phyloP scores from a whole-genome alignment of 2,797 vertebrate species.

The Pangasius mekongensis region DNA sequence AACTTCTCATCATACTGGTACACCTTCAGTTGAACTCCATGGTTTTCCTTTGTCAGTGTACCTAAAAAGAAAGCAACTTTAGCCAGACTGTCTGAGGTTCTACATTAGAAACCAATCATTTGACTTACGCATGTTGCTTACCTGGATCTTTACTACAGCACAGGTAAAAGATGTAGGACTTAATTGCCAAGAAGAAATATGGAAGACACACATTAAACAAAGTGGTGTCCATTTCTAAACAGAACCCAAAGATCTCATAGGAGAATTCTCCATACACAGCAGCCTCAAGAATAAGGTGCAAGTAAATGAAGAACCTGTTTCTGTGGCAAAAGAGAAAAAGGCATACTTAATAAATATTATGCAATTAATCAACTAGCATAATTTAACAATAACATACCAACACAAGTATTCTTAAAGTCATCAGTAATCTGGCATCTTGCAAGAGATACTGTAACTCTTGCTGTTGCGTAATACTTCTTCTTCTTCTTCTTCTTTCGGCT shows the following conservation, averaged over 20 bases:
- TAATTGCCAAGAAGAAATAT: constrained; percentile 82
- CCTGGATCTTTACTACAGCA: constrained; percentile 87
- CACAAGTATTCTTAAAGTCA: neutral
- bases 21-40: constrained; percentile 69
- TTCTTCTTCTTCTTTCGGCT: too few species aligned
- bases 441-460: neutral
- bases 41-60: constrained; percentile 81
- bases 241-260: constrained; percentile 87
- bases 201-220: constrained; percentile 80
- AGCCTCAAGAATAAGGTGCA: constrained; percentile 84
- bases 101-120: neutral
- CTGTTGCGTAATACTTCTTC: neutral
- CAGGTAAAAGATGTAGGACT: constrained; percentile 81
- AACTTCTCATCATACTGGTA: constrained; percentile 85
- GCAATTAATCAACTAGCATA: neutral
- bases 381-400: neutral
- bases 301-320: constrained; percentile 80
- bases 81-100: neutral
- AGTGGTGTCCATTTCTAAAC: constrained; percentile 85
- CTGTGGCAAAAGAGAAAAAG: constrained; percentile 68
- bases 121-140: constrained; percentile 61
- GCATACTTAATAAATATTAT: neutral
- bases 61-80: constrained; percentile 69
- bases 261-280: constrained; percentile 87
- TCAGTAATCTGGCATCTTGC: neutral